Conservation (phyloP, 2,113 vertebrate genomes). For the Barnardius zonarius region DNA sequence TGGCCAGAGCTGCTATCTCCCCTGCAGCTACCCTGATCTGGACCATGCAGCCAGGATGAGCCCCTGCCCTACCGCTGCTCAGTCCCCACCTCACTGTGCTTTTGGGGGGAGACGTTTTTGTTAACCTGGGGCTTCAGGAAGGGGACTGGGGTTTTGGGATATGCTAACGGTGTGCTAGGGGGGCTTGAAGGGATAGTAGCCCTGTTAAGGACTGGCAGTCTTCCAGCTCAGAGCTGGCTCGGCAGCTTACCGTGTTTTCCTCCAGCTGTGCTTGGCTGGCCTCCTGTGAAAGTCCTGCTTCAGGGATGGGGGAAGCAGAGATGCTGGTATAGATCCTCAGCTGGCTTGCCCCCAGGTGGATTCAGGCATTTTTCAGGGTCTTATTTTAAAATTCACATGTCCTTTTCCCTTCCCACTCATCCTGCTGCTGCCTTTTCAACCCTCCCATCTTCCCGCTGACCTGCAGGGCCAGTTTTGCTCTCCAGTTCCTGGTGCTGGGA, state of each 20-base stretch:
- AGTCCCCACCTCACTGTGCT: rapidly evolving
- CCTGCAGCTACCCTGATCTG: neutral
- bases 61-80: rapidly evolving
- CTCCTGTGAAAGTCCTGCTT: neutral
- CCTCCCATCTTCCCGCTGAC: neutral
- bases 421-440: neutral
- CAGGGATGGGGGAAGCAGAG: neutral
- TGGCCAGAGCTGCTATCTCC: neutral
- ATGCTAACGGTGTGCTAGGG: neutral
- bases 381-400: neutral
- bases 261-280: neutral
- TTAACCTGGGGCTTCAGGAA: neutral
- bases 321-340: neutral
- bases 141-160: neutral
- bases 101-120: neutral
- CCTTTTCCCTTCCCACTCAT: neutral
- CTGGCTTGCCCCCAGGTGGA: neutral
- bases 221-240: rapidly evolving
- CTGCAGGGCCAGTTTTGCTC: neutral
- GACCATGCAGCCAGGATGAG: neutral
- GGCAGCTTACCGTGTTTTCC: neutral
- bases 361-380: neutral
- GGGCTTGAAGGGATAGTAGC: neutral
- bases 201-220: neutral
- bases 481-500: neutral